A percentile compares a stretch with the other conserved stretches of the same genome.
Conservation (phyloP, 2,888 invertebrate species). For the Notocelia uddmanniana region DNA sequence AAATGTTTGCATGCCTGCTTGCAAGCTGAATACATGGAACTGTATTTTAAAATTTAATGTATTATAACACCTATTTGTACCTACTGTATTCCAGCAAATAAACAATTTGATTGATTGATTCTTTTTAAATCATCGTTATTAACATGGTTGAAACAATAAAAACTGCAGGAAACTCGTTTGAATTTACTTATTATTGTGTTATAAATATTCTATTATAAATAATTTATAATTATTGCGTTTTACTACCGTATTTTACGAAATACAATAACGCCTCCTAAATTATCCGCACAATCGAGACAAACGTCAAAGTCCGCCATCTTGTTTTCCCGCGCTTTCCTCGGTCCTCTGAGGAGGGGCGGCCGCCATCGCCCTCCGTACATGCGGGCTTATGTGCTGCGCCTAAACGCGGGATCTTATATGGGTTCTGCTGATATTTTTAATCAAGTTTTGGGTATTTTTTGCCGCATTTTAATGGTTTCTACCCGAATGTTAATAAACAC, state of each 20-base stretch:
- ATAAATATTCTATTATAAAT: too few species aligned
- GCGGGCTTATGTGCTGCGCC: constrained; percentile 29
- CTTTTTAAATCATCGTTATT: background rate
- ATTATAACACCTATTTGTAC: too few species aligned
- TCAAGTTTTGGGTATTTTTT: background rate
- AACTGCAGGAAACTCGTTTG: too few species aligned
- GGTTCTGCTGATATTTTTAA: constrained; percentile 19
- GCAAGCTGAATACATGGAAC: too few species aligned
- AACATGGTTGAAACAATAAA: background rate
- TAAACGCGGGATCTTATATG: constrained; percentile 9
- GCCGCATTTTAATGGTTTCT: background rate
- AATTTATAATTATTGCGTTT: too few species aligned
- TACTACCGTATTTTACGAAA: too few species aligned
- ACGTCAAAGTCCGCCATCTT: constrained; percentile 37
- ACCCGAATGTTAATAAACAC: background rate
- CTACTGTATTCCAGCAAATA: too few species aligned
- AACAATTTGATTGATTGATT: too few species aligned
- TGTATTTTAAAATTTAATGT: too few species aligned
- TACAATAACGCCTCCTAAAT: background rate
- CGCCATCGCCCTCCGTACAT: constrained; percentile 26
- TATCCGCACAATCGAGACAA: background rate
- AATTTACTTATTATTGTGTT: too few species aligned
- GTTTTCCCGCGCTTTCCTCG: constrained; percentile 33
- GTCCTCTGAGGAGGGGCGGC: constrained; percentile 18
- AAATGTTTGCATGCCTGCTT: too few species aligned